Percentiles rank a stretch among this genome's conserved stretches.
Conservation (phyloP, 2,888 invertebrate genomes). For the Mesopsocus fuscifrons region DNA sequence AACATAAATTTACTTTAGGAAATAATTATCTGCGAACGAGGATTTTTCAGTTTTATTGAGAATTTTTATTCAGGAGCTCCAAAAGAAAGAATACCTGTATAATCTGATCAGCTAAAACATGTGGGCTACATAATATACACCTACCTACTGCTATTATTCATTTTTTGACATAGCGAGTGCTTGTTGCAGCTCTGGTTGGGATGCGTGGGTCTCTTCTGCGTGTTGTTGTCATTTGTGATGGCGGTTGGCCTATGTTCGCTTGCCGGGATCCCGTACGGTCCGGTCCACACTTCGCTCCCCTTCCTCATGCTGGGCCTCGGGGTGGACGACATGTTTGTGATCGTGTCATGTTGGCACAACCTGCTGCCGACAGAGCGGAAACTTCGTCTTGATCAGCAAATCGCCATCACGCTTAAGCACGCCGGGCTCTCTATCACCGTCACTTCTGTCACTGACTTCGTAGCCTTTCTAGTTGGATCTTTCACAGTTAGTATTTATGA, state of each 20-base stretch:
- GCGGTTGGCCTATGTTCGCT: constrained; percentile 53
- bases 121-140: no score
- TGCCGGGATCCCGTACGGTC: constrained; percentile 53
- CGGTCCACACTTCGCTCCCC: constrained; percentile 62
- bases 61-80: no score
- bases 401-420: constrained; percentile 52
- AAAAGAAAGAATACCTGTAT: no score
- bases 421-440: constrained; percentile 71
- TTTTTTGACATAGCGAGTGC: no score
- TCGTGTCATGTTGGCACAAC: constrained; percentile 59
- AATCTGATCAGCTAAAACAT: no score
- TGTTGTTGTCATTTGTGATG: constrained; percentile 51
- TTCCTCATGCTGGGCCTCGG: constrained; percentile 61
- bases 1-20: background rate
- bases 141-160: no score
- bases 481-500: constrained; percentile 42
- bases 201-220: constrained; percentile 44
- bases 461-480: constrained; percentile 59
- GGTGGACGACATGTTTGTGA: constrained; percentile 73
- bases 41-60: no score
- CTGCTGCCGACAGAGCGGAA: constrained; percentile 31
- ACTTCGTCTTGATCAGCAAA: constrained; percentile 36
- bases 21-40: no score
- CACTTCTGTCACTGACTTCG: constrained; percentile 63
- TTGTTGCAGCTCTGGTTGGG: constrained; percentile 39